Base-by-base conservation (phyloP, 2,797 vertebrate genomes). In the Pipistrellus nathusii region DNA sequence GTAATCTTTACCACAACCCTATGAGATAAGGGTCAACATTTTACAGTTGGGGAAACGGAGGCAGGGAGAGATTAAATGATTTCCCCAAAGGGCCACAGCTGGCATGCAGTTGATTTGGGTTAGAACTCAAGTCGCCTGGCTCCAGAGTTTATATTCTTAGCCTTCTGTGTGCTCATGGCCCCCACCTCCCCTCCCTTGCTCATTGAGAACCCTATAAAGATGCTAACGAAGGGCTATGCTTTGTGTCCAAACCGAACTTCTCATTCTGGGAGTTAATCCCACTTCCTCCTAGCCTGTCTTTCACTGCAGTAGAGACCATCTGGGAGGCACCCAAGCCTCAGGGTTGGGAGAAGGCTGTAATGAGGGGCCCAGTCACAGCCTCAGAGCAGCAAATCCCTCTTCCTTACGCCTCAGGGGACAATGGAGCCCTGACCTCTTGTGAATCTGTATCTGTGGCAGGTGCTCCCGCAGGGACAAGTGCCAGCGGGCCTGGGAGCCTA, bases 381-480 rank as follows among this genome's bases (percentile, higher is more conserved):
- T 44, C 20, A 12, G 23, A 53, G 35, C 76, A 20, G 7, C 41
- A 76, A 38, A 46, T 11, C 2, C 9, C 14, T 66, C 41, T 77
- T 35, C 62, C 62, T 53, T 48, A 51, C 1, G 44, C 46, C 27
- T 32, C 41, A n/a, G 59, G 59, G 41, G n/a, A 72, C 25, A 57
- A 8, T 18, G 27, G 12, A 82, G 48, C 59, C 88, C 30, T 88
- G 62, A 27, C 90, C 72, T 85, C 18, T n/a, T 1, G 44, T 62
- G 12, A 18, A 85, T 76, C 77, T 62, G 64, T 72, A 0, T 87
- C 18, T 93, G 5, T 51, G 59, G 71, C 98, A 99, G 99, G 98
- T 99, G 99, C 96, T 99, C 99, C 72, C 99, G 99, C 97, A 98
- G 97, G 98, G 99, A 99, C 97, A 98, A 98, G 1, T 99, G 99